Evolutionary conservation across 2,888 invertebrate genomes (phyloP), one percentile per base, ranked within the genome.

Genomic region (Drosophila kanekoi): DNA sequence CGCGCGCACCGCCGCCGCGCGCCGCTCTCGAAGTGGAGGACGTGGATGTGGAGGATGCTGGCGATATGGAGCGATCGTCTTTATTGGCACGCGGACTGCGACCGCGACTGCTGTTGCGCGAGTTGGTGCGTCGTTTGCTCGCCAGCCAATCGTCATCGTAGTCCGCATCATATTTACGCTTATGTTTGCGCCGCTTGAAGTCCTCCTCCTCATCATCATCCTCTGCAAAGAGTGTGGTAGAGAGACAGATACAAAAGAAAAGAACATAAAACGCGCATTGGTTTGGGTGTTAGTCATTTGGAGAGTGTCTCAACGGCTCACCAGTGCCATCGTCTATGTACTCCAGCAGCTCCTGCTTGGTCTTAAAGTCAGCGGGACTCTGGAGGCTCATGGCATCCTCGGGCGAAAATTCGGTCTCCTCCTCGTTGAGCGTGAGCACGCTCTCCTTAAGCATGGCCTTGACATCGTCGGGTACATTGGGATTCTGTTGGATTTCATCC

Each of bases 61-160:
- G 91, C 62, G 91, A 91, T 61, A 86, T 87, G 72, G 91, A 89
- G 44, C 91, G 91, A 71, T 91, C 91, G 47, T 92, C 91, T 81
- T 91, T 75, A 4, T 28, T 90, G 63, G 78, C 81, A 18, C 90
- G 89, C 49, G 90, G 76, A 81, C 85, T 90, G 61, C 92, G 90
- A 45, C 90, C 92, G 32, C 90, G 91, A 62, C 81, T 88, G 74
- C 84, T 90, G 37, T 90, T 90, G 13, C 91, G 87, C 41, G 91
- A 90, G 69, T 71, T 87, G 10, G 85, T 81, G 51, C 90, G 89
- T 6, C 89, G 85, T 72, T 90, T 90, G 66, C 89, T 91, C 16
- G 87, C 87, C 70, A 89, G 87, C 93, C 93, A 93, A 81, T 93
- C 93, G 71, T 93, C 92, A 79, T 93, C 93, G 71, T 92, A 92